A percentile compares a stretch with the other conserved stretches of the same genome.
Evolutionary conservation across 2,113 vertebrate species (phyloP).

Genomic region (Amblyopsis rosae): DNA sequence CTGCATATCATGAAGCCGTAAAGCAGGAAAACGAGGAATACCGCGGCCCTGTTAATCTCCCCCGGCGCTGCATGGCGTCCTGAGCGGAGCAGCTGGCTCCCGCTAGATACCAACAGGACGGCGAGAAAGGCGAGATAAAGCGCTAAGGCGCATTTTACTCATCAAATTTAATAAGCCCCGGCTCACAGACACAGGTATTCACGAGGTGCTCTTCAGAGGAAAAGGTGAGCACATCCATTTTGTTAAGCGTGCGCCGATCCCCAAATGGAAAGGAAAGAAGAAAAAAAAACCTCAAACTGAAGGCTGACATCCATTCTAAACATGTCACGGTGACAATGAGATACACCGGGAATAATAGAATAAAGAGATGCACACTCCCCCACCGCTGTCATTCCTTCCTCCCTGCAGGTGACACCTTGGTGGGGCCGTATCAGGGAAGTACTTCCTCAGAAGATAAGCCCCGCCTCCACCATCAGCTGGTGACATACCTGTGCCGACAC

Average conservation of each 20-base stretch:
- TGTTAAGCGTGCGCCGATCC: conserved; percentile 58
- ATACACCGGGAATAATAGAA: conserved; percentile 79
- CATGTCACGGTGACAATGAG: conserved; percentile 71
- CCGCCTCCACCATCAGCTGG: conserved; percentile 19
- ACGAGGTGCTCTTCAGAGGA: conserved; percentile 34
- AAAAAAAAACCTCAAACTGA: conserved; percentile 44
- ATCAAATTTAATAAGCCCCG: conserved; percentile 79
- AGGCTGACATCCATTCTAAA: conserved; percentile 70
- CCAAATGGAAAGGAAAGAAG: not conserved
- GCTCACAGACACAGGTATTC: conserved; percentile 70
- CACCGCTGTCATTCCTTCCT: conserved; percentile 21
- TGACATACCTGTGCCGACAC: conserved; percentile 69
- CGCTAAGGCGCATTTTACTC: conserved; percentile 64
- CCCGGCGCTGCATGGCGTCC: conserved; percentile 35
- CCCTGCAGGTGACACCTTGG: conserved; percentile 55
- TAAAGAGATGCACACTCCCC: conserved; percentile 71
- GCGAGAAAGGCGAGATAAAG: conserved; percentile 71
- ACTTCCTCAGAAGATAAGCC: conserved; percentile 38
- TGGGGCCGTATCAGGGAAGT: conserved; percentile 52
- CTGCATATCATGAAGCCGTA: conserved; percentile 47
- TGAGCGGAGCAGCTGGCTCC: conserved; percentile 60
- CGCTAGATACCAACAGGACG: conserved; percentile 56
- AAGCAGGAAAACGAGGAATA: conserved; percentile 41
- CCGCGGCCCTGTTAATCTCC: conserved; percentile 70
- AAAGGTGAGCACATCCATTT: conserved; percentile 75